These are phyloP conservation scores for Abscondita cerata DNA, from an alignment of 2,888 invertebrate species.

Conservation along the genomic window DNA sequence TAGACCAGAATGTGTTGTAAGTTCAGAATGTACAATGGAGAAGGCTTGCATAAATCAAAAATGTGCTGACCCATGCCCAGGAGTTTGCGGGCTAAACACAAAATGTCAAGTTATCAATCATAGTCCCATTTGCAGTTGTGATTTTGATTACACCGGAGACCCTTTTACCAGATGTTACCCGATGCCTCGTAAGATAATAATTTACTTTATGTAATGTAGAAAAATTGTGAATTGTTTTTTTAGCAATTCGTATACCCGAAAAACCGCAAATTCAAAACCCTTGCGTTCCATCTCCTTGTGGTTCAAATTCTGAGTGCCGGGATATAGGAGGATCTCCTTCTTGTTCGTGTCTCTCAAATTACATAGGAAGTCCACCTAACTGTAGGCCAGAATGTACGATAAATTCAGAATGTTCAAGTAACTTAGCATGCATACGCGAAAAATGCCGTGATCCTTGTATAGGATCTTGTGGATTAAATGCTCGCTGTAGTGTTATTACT, in stretches of 20 bases:
- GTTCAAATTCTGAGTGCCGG: conserved; percentile 64
- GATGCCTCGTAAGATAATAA: conserved; percentile 51
- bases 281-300: conserved; percentile 66
- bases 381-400: conserved; percentile 64
- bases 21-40: conserved; percentile 68
- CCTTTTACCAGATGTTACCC: conserved; percentile 59
- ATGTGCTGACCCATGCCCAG: conserved; percentile 75
- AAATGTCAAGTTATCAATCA: conserved; percentile 76
- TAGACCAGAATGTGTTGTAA: conserved; percentile 72
- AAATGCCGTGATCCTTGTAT: conserved; percentile 72
- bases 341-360: conserved; percentile 62
- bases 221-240: conserved; percentile 6
- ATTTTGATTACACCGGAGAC: conserved; percentile 63
- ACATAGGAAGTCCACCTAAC: conserved; percentile 63
- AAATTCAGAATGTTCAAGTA: conserved; percentile 62
- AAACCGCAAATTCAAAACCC: conserved; percentile 54
- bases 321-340: conserved; percentile 61
- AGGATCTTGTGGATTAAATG: conserved; percentile 68
- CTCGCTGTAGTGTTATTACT: conserved; percentile 69
- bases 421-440: conserved; percentile 61
- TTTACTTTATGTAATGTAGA: background rate
- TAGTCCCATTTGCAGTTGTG: conserved; percentile 74
- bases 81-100: conserved; percentile 73
- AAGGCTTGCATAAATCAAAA: conserved; percentile 73
- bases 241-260: conserved; percentile 49